These are phyloP conservation scores for Lynx canadensis DNA, from an alignment of 2,113 vertebrate species.

Conservation along the genomic window DNA sequence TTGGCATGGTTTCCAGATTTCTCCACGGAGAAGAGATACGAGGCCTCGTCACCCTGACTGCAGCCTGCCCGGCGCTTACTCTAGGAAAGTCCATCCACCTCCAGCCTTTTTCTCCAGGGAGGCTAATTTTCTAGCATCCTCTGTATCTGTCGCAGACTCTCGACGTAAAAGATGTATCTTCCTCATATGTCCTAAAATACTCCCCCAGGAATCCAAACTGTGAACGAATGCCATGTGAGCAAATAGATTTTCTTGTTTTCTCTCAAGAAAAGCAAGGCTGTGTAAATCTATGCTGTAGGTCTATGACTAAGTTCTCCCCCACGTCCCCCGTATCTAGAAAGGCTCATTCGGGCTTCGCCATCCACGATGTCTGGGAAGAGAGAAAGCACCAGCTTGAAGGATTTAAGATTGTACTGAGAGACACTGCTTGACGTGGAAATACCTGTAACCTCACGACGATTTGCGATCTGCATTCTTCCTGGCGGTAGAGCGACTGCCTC, in stretches of 20 bases:
- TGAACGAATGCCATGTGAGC: background rate
- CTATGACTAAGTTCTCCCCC: background rate
- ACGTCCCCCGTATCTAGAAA: background rate
- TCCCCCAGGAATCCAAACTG: background rate
- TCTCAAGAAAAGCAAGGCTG: background rate
- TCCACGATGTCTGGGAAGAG: background rate
- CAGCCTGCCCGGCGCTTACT: accelerated
- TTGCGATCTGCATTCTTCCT: background rate
- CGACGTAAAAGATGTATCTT: background rate
- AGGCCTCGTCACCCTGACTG: background rate
- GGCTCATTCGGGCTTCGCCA: background rate
- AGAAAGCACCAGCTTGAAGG: background rate
- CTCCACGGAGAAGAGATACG: background rate
- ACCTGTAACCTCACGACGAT: background rate
- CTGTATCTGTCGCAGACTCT: background rate
- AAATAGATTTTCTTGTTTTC: background rate
- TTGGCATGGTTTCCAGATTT: background rate
- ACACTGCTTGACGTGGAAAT: background rate
- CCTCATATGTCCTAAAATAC: background rate
- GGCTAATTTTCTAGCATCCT: background rate
- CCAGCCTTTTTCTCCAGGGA: background rate
- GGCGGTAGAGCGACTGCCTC: accelerated
- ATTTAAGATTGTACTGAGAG: background rate
- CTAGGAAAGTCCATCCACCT: background rate
- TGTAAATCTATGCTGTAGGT: background rate